Evolutionary conservation across 2,113 vertebrate species (phyloP).

Genomic region (Sturnira hondurensis): DNA sequence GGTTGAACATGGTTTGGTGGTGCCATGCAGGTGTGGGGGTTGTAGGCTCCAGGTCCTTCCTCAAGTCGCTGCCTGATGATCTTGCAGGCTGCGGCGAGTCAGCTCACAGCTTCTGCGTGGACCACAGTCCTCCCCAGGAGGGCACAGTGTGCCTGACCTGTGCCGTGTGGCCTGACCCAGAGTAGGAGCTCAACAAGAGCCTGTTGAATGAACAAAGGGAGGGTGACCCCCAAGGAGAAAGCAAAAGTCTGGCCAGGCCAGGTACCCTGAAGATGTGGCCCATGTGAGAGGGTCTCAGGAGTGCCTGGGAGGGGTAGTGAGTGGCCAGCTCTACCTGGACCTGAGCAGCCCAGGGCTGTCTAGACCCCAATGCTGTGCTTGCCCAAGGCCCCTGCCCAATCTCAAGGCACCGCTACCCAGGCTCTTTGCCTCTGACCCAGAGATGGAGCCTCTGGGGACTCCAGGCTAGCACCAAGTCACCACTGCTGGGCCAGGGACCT

Average conservation of each 20-base stretch:
- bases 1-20: accelerated
- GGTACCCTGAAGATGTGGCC: background rate
- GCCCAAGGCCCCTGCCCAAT: background rate
- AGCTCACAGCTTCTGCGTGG: background rate
- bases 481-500: background rate
- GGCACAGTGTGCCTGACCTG: no score
- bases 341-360: background rate
- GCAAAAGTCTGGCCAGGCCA: background rate
- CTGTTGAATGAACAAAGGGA: background rate
- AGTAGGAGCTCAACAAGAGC: background rate
- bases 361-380: background rate
- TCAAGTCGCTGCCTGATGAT: background rate
- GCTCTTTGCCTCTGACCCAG: background rate
- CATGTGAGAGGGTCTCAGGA: background rate
- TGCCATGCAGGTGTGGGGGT: accelerated
- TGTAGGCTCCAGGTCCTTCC: background rate
- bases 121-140: background rate
- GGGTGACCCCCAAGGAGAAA: background rate
- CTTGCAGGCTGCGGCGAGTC: background rate
- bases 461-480: background rate
- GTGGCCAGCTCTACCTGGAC: no score
- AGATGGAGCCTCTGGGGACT: background rate
- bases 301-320: background rate
- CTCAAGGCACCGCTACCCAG: background rate
- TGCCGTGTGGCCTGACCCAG: background rate